These are phyloP conservation scores for Xanthorhoe spadicearia DNA, from an alignment of 2,888 invertebrate genomes.

Conservation along the genomic window DNA sequence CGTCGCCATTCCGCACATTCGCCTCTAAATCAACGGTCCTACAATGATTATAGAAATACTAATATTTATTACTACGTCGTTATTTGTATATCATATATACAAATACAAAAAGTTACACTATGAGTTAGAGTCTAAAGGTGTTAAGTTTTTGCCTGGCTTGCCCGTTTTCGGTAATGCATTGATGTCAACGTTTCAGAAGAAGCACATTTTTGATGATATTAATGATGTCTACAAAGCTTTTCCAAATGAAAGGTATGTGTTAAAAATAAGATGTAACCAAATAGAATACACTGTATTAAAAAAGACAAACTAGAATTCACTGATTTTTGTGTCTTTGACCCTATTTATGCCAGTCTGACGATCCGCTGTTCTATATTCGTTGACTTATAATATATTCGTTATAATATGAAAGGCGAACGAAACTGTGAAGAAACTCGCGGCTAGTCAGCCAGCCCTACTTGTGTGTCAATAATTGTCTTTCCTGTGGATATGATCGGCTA, in stretches of 20 bases:
- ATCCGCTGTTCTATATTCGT: too few relatives aligned
- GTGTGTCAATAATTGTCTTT: too few relatives aligned
- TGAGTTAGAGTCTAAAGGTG: conserved; percentile 54
- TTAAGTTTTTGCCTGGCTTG: conserved; percentile 62
- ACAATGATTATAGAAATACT: conserved; percentile 68
- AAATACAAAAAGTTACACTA: conserved; percentile 55
- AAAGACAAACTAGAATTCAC: too few relatives aligned
- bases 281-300: too few relatives aligned
- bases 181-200: conserved; percentile 50
- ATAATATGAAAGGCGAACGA: too few relatives aligned
- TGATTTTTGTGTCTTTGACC: too few relatives aligned
- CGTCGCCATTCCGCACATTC: neutral
- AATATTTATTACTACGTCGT: conserved; percentile 56
- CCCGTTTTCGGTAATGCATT: conserved; percentile 69
- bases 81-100: conserved; percentile 57
- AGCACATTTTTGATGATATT: conserved; percentile 62
- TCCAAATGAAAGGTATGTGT: conserved; percentile 65
- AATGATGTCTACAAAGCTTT: conserved; percentile 62
- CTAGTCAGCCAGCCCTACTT: too few relatives aligned
- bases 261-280: neutral
- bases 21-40: neutral
- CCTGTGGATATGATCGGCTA: too few relatives aligned
- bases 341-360: too few relatives aligned
- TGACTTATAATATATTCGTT: too few relatives aligned
- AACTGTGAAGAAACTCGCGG: too few relatives aligned